These are phyloP conservation scores for Drosophila yooni DNA, from an alignment of 2,888 invertebrate species.

Conservation along the genomic window DNA sequence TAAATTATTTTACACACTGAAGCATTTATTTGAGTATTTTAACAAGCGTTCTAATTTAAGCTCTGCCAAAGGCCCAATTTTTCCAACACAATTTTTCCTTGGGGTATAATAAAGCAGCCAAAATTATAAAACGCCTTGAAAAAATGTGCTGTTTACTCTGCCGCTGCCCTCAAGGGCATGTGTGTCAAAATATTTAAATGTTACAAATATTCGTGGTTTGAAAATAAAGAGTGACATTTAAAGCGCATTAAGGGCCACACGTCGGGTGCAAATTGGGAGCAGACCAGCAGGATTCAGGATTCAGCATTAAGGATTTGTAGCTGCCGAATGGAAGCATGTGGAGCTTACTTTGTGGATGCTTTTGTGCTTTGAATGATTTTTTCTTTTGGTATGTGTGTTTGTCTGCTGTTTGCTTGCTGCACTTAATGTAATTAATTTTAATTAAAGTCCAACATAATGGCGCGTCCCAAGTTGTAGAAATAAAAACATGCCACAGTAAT, in stretches of 20 bases:
- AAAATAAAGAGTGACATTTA: constrained; percentile 32
- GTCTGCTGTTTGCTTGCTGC: constrained; percentile 77
- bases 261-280: constrained; percentile 3
- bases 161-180: constrained; percentile 5
- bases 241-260: constrained; percentile 48
- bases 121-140: background rate
- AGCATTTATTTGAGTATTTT: background rate
- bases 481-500: constrained; percentile 70
- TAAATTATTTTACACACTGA: background rate
- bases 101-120: background rate
- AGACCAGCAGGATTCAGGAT: constrained; percentile 1
- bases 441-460: constrained; percentile 83
- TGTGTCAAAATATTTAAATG: constrained; percentile 13
- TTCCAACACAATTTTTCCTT: background rate
- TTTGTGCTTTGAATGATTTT: constrained; percentile 47
- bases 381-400: constrained; percentile 37
- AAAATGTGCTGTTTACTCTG: background rate
- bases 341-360: constrained; percentile 31
- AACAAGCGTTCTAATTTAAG: background rate
- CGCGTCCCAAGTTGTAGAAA: constrained; percentile 26
- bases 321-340: constrained; percentile 10
- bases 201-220: background rate
- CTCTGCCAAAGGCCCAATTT: background rate
- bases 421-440: constrained; percentile 85
- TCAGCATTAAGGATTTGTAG: background rate